A percentile compares a stretch with the other conserved stretches of the same genome.
These are phyloP conservation scores for Heterodera schachtii DNA, from an alignment of 1,140 invertebrate genomes.

Conservation along the genomic window DNA sequence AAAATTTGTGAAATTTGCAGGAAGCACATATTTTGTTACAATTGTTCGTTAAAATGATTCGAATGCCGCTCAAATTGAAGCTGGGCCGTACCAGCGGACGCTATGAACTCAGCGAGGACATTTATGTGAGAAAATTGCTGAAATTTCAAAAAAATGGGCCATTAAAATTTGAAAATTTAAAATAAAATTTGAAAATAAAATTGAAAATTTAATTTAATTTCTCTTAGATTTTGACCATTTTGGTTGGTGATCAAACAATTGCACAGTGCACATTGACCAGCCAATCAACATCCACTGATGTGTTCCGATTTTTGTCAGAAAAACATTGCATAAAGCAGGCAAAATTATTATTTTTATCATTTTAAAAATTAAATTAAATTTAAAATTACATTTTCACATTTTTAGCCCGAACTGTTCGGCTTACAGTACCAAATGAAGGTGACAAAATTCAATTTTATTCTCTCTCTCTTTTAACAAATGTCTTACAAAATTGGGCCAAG, in stretches of 20 bases:
- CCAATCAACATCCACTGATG: slow-evolving; percentile 52
- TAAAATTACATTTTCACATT: background rate
- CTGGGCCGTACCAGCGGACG: slow-evolving; percentile 55
- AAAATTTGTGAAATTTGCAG: too few species aligned
- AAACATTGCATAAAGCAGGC: slow-evolving; percentile 53
- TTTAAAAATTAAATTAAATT: slow-evolving; percentile 7
- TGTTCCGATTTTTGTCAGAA: slow-evolving; percentile 54
- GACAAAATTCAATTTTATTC: background rate
- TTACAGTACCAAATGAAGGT: slow-evolving; percentile 58
- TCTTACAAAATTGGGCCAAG: too few species aligned
- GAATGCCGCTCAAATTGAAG: slow-evolving; percentile 58
- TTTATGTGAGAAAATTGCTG: slow-evolving; percentile 28
- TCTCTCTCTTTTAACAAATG: too few species aligned
- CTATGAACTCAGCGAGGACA: slow-evolving; percentile 59
- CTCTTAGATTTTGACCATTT: slow-evolving; percentile 49
- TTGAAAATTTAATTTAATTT: slow-evolving; percentile 32
- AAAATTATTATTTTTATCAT: slow-evolving; percentile 27
- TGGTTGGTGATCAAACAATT: slow-evolving; percentile 50
- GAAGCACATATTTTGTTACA: background rate
- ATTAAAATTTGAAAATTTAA: background rate
- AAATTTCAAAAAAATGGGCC: background rate
- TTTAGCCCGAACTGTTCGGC: slow-evolving; percentile 55
- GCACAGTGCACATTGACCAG: slow-evolving; percentile 56
- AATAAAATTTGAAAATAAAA: background rate
- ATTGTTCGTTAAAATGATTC: slow-evolving; percentile 35